phyloP scores from a whole-genome alignment of 2,113 vertebrate genomes.

The Petromus typicus region DNA sequence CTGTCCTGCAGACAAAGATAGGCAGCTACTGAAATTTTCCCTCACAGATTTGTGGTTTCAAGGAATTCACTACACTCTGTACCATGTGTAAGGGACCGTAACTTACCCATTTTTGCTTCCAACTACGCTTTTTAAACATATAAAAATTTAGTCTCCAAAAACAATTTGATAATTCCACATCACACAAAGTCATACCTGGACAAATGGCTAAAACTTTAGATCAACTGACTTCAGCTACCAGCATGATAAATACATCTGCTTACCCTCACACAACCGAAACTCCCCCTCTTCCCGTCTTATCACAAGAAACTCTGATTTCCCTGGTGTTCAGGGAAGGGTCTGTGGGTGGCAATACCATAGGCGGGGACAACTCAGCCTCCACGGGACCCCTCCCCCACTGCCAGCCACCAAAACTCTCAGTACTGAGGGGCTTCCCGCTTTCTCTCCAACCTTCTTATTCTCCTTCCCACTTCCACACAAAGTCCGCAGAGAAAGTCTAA shows the following conservation, averaged over 20 bases:
- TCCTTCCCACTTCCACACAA: background rate
- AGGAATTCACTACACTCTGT: slow-evolving; percentile 3
- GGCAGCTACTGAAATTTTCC: background rate
- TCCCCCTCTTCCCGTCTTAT: background rate
- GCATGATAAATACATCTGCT: background rate
- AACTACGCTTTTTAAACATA: background rate
- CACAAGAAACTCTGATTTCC: background rate
- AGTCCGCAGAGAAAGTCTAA: too few species aligned
- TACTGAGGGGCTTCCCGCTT: background rate
- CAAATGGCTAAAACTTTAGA: background rate
- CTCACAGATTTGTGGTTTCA: background rate
- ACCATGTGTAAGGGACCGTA: background rate
- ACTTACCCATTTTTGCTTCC: background rate
- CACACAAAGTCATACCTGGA: background rate
- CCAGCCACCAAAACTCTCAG: background rate
- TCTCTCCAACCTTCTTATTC: background rate
- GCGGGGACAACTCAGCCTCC: background rate
- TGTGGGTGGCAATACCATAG: background rate
- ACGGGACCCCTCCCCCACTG: background rate
- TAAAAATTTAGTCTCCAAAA: slow-evolving; percentile 37
- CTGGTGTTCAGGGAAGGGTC: background rate
- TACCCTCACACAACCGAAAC: background rate
- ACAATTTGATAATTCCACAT: slow-evolving; percentile 19
- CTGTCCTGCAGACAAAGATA: background rate
- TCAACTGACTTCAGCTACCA: background rate